These are phyloP conservation scores for Probaryconus sp. DNA, from an alignment of 1,140 invertebrate genomes.

Conservation along the genomic window DNA sequence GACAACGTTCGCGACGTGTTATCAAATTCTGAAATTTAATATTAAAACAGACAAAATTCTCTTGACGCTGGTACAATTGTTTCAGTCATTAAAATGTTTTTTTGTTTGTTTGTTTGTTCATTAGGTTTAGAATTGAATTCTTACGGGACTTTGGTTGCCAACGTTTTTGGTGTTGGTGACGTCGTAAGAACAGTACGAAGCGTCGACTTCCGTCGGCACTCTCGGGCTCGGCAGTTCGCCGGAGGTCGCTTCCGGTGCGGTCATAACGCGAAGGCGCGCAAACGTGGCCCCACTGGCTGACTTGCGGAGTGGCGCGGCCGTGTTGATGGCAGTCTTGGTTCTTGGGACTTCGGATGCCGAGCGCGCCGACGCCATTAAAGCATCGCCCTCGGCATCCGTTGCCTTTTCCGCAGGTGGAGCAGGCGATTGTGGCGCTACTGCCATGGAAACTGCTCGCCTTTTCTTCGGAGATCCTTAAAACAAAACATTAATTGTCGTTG, in stretches of 20 bases:
- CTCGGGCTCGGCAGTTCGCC: constrained; percentile 80
- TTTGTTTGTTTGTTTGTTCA: too few relatives aligned
- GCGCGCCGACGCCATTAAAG: constrained; percentile 77
- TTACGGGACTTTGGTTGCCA: constrained; percentile 75
- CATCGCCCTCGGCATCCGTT: constrained; percentile 79
- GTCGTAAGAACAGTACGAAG: constrained; percentile 79
- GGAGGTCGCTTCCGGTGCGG: constrained; percentile 67
- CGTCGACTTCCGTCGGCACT: constrained; percentile 80
- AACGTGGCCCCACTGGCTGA: constrained; percentile 75
- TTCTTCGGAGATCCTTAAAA: constrained; percentile 78
- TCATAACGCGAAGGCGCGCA: constrained; percentile 71
- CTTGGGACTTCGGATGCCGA: constrained; percentile 75
- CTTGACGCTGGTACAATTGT: not conserved
- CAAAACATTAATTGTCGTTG: not conserved
- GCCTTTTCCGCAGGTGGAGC: constrained; percentile 73
- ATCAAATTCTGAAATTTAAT: constrained; percentile 54
- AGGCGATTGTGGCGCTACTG: constrained; percentile 73
- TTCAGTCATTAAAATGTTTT: too few relatives aligned
- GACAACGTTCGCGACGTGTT: constrained; percentile 35
- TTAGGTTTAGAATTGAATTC: constrained; percentile 38
- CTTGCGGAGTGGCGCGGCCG: constrained; percentile 71
- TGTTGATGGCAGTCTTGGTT: constrained; percentile 67
- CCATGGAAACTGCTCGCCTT: constrained; percentile 79
- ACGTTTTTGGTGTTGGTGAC: constrained; percentile 74
- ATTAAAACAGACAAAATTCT: too few relatives aligned